These are phyloP conservation scores for Zoanthus sociatus DNA, from an alignment of 92 coral and sea anemone species.

Conservation along the genomic window DNA sequence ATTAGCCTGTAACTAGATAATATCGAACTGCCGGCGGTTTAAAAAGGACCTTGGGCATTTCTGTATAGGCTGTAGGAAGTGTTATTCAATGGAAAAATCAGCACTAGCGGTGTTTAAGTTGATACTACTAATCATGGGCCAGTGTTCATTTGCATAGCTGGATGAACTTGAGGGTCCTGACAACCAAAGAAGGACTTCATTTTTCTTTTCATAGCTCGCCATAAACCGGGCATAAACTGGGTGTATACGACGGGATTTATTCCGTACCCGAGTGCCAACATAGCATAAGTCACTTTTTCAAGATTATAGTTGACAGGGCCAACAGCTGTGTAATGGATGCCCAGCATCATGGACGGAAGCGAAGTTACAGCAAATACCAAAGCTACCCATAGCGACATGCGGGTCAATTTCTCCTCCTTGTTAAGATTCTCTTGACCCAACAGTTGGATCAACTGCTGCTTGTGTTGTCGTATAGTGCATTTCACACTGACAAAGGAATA, in stretches of 20 bases:
- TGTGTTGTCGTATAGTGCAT: constrained; percentile 11
- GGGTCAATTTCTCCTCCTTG: background rate
- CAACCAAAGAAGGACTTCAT: constrained; percentile 15
- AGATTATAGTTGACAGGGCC: background rate
- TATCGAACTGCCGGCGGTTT: too few species aligned
- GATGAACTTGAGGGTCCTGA: constrained; percentile 27
- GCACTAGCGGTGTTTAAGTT: too few species aligned
- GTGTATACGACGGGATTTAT: constrained; percentile 18
- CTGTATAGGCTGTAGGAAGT: too few species aligned
- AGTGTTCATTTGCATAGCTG: constrained; percentile 32
- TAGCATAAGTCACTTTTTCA: background rate
- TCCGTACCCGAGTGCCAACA: background rate
- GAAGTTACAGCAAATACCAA: background rate
- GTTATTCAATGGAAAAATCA: too few species aligned
- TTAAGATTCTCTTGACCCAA: constrained; percentile 19
- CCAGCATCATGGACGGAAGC: background rate
- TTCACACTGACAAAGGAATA: constrained; percentile 12
- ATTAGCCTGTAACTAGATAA: too few species aligned
- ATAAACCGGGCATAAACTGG: constrained; percentile 15
- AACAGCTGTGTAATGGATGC: background rate
- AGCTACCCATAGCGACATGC: constrained; percentile 10
- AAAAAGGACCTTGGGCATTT: too few species aligned
- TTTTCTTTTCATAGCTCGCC: constrained; percentile 29
- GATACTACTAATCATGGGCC: background rate
- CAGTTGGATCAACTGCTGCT: constrained; percentile 20